Percentiles rank a stretch among this genome's conserved stretches.
phyloP scores from a whole-genome alignment of 2,797 vertebrate genomes.

The Sus cebifrons region DNA sequence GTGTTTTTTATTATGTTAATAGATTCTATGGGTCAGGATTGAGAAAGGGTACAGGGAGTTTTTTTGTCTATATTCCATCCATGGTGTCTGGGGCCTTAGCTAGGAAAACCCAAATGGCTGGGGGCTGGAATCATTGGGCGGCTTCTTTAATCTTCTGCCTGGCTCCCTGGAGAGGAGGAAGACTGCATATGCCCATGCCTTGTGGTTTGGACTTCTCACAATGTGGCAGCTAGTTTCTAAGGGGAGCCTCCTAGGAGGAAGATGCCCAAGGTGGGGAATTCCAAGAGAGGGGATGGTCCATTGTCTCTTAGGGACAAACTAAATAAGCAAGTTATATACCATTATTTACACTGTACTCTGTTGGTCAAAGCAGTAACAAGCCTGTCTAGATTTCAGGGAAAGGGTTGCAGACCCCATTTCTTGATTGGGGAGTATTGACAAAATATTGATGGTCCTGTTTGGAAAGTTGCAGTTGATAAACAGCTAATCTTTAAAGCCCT shows the following conservation, averaged over 20 bases:
- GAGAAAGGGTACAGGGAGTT: background rate
- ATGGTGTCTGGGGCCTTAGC: background rate
- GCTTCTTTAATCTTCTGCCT: background rate
- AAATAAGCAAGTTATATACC: background rate
- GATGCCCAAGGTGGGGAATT: background rate
- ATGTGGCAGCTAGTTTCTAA: background rate
- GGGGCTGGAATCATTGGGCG: background rate
- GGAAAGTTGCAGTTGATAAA: slow-evolving; percentile 10
- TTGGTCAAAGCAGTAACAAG: background rate
- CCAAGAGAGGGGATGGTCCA: background rate
- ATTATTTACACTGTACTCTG: background rate
- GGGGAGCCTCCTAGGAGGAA: background rate
- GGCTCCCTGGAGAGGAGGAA: background rate
- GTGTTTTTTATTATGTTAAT: background rate
- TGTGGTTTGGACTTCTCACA: background rate
- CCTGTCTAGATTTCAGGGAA: background rate
- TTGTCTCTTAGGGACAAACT: background rate
- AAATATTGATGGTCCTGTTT: background rate
- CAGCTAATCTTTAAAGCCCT: background rate
- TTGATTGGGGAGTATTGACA: background rate
- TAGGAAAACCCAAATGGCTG: background rate
- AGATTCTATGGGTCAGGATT: slow-evolving; percentile 39
- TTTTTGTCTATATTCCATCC: background rate
- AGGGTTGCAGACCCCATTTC: background rate
- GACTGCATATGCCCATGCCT: accelerated